phyloP scores from a whole-genome alignment of 2,888 invertebrate species.

The Thysanoteuthis rhombus region DNA sequence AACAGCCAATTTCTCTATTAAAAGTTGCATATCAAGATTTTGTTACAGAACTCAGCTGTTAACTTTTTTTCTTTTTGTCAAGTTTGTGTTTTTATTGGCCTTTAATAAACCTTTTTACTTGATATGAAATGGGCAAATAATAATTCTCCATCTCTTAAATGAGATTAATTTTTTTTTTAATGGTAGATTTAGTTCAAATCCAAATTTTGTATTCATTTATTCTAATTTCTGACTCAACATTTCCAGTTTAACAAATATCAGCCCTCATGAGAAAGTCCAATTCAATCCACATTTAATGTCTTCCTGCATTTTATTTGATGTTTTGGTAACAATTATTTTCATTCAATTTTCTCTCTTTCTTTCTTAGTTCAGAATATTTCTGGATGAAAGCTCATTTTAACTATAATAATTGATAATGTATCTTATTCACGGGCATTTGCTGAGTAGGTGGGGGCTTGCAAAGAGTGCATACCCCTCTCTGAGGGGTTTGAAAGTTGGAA shows the following conservation, averaged over 20 bases:
- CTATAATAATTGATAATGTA: too few relatives aligned
- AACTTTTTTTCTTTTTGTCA: neutral
- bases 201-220: neutral
- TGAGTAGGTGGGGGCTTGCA: too few relatives aligned
- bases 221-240: neutral
- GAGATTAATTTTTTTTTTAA: neutral
- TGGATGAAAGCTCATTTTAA: too few relatives aligned
- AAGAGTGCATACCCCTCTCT: too few relatives aligned
- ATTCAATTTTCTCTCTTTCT: neutral
- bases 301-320: neutral
- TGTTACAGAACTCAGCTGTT: conserved; percentile 12
- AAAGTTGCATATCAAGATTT: neutral
- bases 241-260: too few relatives aligned
- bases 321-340: neutral
- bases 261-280: too few relatives aligned
- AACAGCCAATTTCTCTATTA: neutral
- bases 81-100: neutral
- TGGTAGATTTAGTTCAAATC: neutral
- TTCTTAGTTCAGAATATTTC: too few relatives aligned
- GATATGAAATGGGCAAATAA: neutral
- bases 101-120: neutral
- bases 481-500: too few relatives aligned
- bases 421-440: too few relatives aligned
- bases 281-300: neutral
- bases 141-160: neutral